Evolutionary conservation across 2,797 vertebrate species (phyloP).

Genomic region (Eleutherodactylus coqui): DNA sequence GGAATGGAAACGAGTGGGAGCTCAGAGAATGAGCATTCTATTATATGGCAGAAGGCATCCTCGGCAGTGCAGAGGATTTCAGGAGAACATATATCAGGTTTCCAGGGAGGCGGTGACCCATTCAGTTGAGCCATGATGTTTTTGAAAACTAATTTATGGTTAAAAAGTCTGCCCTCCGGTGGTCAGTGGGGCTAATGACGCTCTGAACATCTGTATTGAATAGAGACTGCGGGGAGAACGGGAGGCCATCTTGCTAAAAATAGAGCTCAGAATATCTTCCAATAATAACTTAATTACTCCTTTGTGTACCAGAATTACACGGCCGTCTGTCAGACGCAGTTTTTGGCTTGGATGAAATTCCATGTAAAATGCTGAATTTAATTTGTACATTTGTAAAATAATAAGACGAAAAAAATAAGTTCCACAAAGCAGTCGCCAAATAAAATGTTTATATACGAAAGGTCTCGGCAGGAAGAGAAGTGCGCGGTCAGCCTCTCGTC

Average conservation of each 20-base stretch:
- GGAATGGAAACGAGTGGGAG: background rate
- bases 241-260: conserved; percentile 3
- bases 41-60: no score
- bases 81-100: background rate
- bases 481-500: conserved; percentile 33
- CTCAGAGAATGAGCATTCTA: no score
- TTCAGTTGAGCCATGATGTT: background rate
- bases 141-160: background rate
- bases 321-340: background rate
- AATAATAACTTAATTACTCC: conserved; percentile 7
- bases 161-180: background rate
- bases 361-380: conserved; percentile 38
- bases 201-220: background rate
- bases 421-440: conserved; percentile 34
- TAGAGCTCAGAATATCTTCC: conserved; percentile 54
- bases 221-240: background rate
- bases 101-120: background rate
- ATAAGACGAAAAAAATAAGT: conserved; percentile 21
- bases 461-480: conserved; percentile 10
- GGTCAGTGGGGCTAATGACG: background rate
- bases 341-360: conserved; percentile 6
- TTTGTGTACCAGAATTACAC: background rate
- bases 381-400: conserved; percentile 49
- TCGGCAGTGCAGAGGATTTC: background rate
- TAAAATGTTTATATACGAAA: conserved; percentile 46